These are phyloP conservation scores for Drosophila suzukii DNA, from an alignment of 1,140 invertebrate species.

Conservation along the genomic window DNA sequence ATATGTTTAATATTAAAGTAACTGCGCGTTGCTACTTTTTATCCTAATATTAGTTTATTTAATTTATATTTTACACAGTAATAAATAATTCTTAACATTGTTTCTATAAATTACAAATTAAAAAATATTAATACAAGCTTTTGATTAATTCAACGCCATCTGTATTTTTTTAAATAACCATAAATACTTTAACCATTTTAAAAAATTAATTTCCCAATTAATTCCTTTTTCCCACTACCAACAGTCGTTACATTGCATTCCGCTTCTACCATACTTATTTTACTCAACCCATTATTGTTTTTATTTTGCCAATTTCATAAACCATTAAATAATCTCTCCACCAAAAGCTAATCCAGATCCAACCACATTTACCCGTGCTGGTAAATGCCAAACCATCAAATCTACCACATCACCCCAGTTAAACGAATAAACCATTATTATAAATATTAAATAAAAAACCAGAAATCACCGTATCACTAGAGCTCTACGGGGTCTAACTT, in stretches of 20 bases:
- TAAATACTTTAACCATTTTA: neutral
- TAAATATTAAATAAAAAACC: slow-evolving; percentile 41
- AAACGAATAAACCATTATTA: slow-evolving; percentile 43
- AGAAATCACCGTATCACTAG: slow-evolving; percentile 80
- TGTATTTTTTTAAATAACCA: neutral
- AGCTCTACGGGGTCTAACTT: slow-evolving; percentile 76
- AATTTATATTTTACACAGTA: too few relatives aligned
- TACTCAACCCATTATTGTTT: slow-evolving; percentile 23
- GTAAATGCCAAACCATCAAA: slow-evolving; percentile 49
- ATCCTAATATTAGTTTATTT: neutral
- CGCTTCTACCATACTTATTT: neutral
- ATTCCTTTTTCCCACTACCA: neutral
- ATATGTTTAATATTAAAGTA: neutral
- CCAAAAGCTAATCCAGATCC: slow-evolving; percentile 67
- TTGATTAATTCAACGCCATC: too few relatives aligned
- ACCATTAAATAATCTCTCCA: slow-evolving; percentile 59
- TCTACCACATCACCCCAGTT: slow-evolving; percentile 56
- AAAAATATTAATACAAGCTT: too few relatives aligned
- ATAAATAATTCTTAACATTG: neutral
- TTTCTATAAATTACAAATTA: neutral
- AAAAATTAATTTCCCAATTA: neutral
- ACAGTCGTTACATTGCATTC: neutral
- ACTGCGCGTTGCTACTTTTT: neutral
- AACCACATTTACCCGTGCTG: slow-evolving; percentile 43
- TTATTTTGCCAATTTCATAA: slow-evolving; percentile 23